Conservation (phyloP, 2,888 invertebrate genomes). For the Lottia scabra region DNA sequence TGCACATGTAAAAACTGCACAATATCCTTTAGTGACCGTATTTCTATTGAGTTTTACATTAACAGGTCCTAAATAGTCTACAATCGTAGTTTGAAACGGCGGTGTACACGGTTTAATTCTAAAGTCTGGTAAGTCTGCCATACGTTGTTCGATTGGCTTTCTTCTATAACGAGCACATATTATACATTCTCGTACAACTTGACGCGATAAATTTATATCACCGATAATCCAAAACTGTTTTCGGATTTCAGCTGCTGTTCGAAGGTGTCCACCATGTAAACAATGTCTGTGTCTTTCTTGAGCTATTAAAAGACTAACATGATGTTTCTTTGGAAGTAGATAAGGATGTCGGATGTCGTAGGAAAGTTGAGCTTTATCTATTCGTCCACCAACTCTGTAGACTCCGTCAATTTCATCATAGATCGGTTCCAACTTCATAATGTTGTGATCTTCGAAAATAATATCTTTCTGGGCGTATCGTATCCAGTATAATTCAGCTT, state of each 20-base stretch:
- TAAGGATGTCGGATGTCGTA: neutral
- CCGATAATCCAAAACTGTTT: neutral
- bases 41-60: neutral
- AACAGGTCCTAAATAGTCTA: neutral
- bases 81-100: neutral
- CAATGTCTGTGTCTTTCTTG: neutral
- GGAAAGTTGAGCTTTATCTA: neutral
- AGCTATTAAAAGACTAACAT: neutral
- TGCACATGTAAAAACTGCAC: neutral
- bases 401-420: neutral
- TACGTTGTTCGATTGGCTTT: neutral
- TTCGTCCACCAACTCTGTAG: neutral
- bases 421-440: neutral
- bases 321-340: neutral
- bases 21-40: neutral
- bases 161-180: neutral
- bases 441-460: neutral
- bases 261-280: neutral
- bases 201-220: neutral
- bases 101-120: neutral
- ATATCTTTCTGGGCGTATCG: neutral
- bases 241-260: neutral
- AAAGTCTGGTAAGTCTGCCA: neutral
- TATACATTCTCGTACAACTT: neutral
- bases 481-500: slow-evolving; percentile 1